These are phyloP conservation scores for Lasioglossum morio DNA, from an alignment of 2,888 invertebrate species.

Conservation along the genomic window DNA sequence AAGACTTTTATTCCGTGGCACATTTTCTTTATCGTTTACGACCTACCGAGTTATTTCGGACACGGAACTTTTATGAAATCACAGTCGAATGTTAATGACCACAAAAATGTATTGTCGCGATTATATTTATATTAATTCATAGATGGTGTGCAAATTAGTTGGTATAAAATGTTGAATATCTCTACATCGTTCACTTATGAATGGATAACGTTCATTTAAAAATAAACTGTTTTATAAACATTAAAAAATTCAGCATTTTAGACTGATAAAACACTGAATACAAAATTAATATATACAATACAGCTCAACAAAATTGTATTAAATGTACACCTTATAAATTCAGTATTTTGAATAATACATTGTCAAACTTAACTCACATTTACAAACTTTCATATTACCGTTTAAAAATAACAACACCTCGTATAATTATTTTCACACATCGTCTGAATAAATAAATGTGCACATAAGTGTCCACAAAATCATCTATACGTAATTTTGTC, in stretches of 20 bases:
- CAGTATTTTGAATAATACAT: no score
- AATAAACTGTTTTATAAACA: not conserved
- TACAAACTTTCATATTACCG: no score
- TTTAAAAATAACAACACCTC: no score
- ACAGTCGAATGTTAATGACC: not conserved
- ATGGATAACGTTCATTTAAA: not conserved
- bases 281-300: no score
- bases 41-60: not conserved
- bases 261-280: no score
- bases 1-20: not conserved
- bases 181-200: not conserved
- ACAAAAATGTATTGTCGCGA: not conserved
- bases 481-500: not conserved
- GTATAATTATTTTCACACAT: no score
- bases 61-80: constrained; percentile 1
- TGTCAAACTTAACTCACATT: no score
- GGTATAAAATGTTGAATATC: not conserved
- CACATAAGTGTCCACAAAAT: no score
- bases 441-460: no score
- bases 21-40: not conserved
- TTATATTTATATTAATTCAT: not conserved
- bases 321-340: no score
- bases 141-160: not conserved
- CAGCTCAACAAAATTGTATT: no score
- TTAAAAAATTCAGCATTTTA: not conserved